A percentile compares a stretch with the other conserved stretches of the same genome.
Evolutionary conservation across 2,113 vertebrate genomes (phyloP).

Genomic region (Noctilio leporinus): DNA sequence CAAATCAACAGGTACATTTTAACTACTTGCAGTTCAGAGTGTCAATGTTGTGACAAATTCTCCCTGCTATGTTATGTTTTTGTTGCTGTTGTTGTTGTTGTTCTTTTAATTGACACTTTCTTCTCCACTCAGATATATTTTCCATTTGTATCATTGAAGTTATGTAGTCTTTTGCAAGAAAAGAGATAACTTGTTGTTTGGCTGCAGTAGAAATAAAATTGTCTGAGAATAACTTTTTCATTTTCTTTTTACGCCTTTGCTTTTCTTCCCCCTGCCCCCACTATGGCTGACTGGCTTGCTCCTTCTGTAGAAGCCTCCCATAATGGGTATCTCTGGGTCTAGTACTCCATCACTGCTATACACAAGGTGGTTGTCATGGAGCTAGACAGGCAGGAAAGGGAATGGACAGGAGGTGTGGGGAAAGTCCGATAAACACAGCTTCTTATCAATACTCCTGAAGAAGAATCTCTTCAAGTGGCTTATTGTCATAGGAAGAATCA

Average conservation of each 20-base stretch:
- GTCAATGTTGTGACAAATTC: neutral
- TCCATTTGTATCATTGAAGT: neutral
- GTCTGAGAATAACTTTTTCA: neutral
- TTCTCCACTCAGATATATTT: neutral
- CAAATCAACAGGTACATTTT: neutral
- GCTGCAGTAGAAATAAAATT: slow-evolving; percentile 35
- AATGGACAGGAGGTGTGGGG: slow-evolving; percentile 14
- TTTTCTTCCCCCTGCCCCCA: neutral
- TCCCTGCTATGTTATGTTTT: neutral
- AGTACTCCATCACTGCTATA: neutral
- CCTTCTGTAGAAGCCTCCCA: neutral
- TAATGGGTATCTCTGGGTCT: slow-evolving; percentile 19
- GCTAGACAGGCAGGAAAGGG: slow-evolving; percentile 2
- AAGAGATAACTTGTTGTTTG: slow-evolving; percentile 24
- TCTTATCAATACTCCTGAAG: slow-evolving; percentile 44
- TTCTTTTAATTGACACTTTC: neutral
- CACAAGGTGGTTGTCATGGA: neutral
- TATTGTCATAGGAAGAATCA: slow-evolving; percentile 39
- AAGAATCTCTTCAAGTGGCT: slow-evolving; percentile 45
- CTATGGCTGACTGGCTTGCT: neutral
- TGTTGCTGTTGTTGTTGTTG: neutral
- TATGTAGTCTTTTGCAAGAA: slow-evolving; percentile 39
- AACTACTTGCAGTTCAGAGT: slow-evolving; percentile 17
- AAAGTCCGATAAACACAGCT: slow-evolving; percentile 37
- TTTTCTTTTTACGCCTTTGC: neutral